Conservation (phyloP, 2,113 vertebrate species). For the Eulemur macaco region DNA sequence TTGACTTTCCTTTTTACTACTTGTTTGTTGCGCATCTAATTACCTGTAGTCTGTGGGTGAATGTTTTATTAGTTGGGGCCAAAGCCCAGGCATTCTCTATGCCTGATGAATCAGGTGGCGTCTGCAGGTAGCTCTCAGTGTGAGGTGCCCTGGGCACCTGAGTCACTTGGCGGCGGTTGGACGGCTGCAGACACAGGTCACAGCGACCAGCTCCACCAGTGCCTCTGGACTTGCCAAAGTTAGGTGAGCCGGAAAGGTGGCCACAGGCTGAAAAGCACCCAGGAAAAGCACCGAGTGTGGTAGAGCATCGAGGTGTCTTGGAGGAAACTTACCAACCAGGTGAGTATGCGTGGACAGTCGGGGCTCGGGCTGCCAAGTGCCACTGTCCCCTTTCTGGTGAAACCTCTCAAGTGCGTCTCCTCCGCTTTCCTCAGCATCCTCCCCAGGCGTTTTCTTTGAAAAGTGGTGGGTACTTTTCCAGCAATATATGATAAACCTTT, state of each 20-base stretch:
- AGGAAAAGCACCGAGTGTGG: background rate
- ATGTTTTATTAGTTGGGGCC: conserved; percentile 66
- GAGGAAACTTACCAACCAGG: conserved; percentile 50
- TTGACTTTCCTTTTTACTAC: conserved; percentile 68
- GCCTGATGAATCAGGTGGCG: conserved; percentile 58
- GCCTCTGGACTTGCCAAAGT: conserved; percentile 15
- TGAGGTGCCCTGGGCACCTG: conserved; percentile 29
- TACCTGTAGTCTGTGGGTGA: conserved; percentile 43
- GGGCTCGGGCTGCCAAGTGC: background rate
- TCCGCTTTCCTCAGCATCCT: background rate
- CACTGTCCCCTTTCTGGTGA: background rate
- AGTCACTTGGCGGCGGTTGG: conserved; percentile 33
- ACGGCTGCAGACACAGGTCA: background rate
- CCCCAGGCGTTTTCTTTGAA: background rate
- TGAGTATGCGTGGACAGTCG: background rate
- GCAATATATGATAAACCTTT: background rate
- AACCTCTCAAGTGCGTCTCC: background rate
- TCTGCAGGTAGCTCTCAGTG: conserved; percentile 30
- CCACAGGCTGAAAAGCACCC: background rate
- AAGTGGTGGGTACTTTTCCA: background rate
- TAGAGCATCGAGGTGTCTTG: background rate
- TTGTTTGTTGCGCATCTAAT: conserved; percentile 63
- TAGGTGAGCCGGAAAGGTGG: background rate
- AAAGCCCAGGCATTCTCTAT: conserved; percentile 51
- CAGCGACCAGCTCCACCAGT: background rate